phyloP scores from a whole-genome alignment of 2,888 invertebrate genomes.

The Eupithecia inturbata region DNA sequence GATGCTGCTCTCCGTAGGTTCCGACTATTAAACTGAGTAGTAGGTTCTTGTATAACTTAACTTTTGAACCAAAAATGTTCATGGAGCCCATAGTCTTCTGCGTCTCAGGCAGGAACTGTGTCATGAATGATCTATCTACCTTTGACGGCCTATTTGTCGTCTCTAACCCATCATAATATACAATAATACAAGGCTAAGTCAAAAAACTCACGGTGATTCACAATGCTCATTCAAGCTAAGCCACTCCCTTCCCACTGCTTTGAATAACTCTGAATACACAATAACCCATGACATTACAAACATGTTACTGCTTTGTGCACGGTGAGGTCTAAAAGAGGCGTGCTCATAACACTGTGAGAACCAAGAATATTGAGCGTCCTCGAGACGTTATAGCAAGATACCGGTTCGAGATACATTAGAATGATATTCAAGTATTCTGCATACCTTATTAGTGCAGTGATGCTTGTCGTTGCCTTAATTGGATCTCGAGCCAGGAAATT shows the following conservation, averaged over 20 bases:
- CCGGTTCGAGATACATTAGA: constrained; percentile 18
- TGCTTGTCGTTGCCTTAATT: constrained; percentile 23
- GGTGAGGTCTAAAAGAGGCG: constrained; percentile 42
- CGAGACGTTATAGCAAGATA: constrained; percentile 39
- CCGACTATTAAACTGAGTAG: neutral
- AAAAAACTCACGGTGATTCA: constrained; percentile 7
- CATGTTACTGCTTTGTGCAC: constrained; percentile 23
- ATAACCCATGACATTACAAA: constrained; percentile 6
- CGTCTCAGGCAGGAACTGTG: neutral
- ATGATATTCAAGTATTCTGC: constrained; percentile 31
- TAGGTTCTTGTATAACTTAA: neutral
- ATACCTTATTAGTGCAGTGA: constrained; percentile 52
- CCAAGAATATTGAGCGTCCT: constrained; percentile 63
- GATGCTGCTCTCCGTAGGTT: no score
- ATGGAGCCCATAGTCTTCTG: neutral
- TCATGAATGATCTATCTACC: neutral
- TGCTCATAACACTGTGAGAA: constrained; percentile 49
- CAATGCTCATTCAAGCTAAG: constrained; percentile 9
- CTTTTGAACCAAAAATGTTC: neutral
- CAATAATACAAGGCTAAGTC: neutral
- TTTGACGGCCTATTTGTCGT: neutral
- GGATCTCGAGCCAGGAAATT: constrained; percentile 7
- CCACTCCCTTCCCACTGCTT: constrained; percentile 7
- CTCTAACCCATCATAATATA: no score
- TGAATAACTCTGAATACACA: neutral